A percentile compares a stretch with the other conserved stretches of the same genome.
Evolutionary conservation across 1,140 invertebrate genomes (phyloP).

Genomic region (Argopecten irradians): DNA sequence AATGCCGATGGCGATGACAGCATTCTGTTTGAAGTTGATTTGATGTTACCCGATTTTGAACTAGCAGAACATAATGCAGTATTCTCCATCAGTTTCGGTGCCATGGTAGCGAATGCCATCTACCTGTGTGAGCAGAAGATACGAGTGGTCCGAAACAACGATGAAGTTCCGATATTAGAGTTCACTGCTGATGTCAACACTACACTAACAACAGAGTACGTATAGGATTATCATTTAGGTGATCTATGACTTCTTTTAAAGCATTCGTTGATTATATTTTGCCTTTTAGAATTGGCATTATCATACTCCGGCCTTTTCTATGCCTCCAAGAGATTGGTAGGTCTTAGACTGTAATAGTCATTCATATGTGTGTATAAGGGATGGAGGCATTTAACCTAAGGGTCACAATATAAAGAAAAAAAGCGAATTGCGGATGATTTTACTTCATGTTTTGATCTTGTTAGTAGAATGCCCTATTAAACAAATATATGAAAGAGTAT

Average conservation of each 20-base stretch:
- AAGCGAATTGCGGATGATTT: too few species aligned
- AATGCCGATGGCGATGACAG: constrained; percentile 57
- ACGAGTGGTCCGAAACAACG: constrained; percentile 40
- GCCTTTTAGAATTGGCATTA: too few species aligned
- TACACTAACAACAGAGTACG: constrained; percentile 55
- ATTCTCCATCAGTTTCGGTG: constrained; percentile 56
- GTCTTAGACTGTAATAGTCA: neutral
- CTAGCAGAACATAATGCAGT: constrained; percentile 35
- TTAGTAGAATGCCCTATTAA: too few species aligned
- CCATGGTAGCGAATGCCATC: constrained; percentile 53
- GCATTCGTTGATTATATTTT: too few species aligned
- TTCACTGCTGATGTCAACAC: constrained; percentile 50
- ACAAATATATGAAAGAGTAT: too few species aligned
- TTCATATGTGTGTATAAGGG: too few species aligned
- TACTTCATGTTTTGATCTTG: too few species aligned
- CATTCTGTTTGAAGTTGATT: constrained; percentile 56
- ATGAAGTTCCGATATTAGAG: constrained; percentile 55
- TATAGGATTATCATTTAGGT: too few species aligned
- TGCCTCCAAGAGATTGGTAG: neutral
- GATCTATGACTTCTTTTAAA: too few species aligned
- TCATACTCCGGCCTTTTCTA: neutral
- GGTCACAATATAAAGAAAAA: too few species aligned
- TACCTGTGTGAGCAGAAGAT: constrained; percentile 54
- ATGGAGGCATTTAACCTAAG: too few species aligned
- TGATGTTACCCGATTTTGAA: constrained; percentile 63